Evolutionary conservation across 2,888 invertebrate genomes (phyloP).

Genomic region (Xylota sylvarum): DNA sequence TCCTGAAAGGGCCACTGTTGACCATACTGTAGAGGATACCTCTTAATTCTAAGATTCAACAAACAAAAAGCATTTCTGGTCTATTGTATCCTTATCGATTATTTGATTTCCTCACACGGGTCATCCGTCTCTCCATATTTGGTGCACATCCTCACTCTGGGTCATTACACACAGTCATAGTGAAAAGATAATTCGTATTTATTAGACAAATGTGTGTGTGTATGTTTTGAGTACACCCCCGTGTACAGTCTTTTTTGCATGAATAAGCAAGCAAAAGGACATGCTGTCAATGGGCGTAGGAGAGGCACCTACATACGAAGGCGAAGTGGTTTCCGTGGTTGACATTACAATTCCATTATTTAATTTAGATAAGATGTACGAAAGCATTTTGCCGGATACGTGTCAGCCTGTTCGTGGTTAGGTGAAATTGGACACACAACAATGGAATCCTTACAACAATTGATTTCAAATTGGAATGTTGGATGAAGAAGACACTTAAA

Average conservation of each 20-base stretch:
- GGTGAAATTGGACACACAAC: background rate
- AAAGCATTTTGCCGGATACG: background rate
- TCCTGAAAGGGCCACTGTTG: background rate
- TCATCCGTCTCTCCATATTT: background rate
- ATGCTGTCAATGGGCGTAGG: background rate
- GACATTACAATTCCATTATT: conserved; percentile 41
- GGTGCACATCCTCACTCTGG: background rate
- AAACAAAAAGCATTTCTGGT: conserved; percentile 3
- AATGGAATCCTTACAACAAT: background rate
- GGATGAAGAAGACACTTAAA: background rate
- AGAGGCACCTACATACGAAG: background rate
- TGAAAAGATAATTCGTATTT: background rate
- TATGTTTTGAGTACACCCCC: background rate
- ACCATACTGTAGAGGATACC: background rate
- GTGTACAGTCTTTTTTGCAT: background rate
- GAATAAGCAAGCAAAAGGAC: conserved; percentile 7
- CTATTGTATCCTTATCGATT: conserved; percentile 17
- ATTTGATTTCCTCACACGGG: conserved; percentile 11
- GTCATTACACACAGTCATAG: conserved; percentile 15
- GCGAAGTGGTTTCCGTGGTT: conserved; percentile 32
- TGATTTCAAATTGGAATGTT: background rate
- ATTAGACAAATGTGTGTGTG: conserved; percentile 9
- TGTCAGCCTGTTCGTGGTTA: background rate
- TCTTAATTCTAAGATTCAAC: background rate
- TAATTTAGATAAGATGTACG: conserved; percentile 22